A percentile compares a stretch with the other conserved stretches of the same genome.
These are phyloP conservation scores for Cryptotermes secundus DNA, from an alignment of 1,140 invertebrate genomes.

Conservation along the genomic window DNA sequence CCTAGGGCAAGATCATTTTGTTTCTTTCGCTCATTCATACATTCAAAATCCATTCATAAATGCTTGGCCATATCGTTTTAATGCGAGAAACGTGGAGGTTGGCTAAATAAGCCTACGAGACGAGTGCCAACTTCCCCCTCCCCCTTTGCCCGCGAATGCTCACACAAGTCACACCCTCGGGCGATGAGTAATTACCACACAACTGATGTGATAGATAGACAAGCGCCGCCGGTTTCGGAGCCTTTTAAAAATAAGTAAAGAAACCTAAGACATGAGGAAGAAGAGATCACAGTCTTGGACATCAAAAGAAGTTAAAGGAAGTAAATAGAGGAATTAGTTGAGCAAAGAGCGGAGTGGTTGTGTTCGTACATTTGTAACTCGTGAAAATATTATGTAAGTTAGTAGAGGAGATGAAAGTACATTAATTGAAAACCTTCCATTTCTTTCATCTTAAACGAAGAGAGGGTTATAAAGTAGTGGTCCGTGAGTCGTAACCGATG, in stretches of 20 bases:
- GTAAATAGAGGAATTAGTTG: no score
- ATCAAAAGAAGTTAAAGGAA: background rate
- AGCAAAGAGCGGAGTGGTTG: background rate
- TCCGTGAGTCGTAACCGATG: no score
- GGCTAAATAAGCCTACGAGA: background rate
- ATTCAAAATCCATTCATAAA: slow-evolving; percentile 8
- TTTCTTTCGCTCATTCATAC: background rate
- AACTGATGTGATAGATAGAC: background rate
- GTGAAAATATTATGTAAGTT: background rate
- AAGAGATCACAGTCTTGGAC: background rate
- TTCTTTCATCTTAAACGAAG: background rate
- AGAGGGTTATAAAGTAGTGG: no score
- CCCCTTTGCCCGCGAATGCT: background rate
- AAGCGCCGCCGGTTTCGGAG: background rate
- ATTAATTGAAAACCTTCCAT: background rate
- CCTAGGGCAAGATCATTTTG: background rate
- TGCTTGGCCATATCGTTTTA: background rate
- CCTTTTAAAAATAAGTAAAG: background rate
- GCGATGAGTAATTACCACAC: background rate
- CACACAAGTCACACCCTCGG: background rate
- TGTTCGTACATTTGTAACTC: background rate
- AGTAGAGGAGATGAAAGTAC: background rate
- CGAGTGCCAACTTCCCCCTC: background rate
- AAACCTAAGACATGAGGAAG: background rate
- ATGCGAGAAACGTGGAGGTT: background rate